Base-by-base conservation (phyloP, 2,888 invertebrate species). In the Sialis lutaria region DNA sequence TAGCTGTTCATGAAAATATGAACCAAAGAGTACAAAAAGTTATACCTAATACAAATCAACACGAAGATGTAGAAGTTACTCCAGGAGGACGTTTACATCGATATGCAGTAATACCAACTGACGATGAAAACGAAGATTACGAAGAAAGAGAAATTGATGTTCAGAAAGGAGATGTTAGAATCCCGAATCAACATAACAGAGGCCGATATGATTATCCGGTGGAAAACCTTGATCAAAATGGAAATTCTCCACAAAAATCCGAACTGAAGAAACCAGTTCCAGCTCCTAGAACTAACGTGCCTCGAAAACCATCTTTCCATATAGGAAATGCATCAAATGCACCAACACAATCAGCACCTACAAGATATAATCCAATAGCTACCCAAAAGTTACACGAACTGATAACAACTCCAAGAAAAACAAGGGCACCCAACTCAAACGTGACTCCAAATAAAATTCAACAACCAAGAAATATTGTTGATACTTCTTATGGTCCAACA, bases 381-480 rank as follows among this genome's bases (percentile, higher is more conserved):
- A 85, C 85, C 0, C 82, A 82, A 56, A 84, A 81, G 55, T 63
- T 86, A 0, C 83, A 85, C 60, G 84, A 85, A 55, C 59, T 85
- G 4, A 58, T 85, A 0, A 77, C 80, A 1, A 85, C 85, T 0
- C 69, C 78, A 30, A 83, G 82, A 56, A 41, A 48, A 34, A 22
- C 22, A 22, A 22, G 22, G 22, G 22, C 22, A 22, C 22, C 22
- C 22, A 22, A 22, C 22, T 22, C 22, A 2, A 22, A 22, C 22
- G 22, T 22, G 22, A 49, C 46, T 6, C 49, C 68, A 2, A 42
- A 60, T 60, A 31, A 58, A 12, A 7, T 12, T 5, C 37, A 37
- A 37, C 60, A 34, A 31, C 4, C 37, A 12, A 37, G 37, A 12
- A 22, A 22, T 4, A 22, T 22, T 22, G 22, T 22, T 22, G 22